Evolutionary conservation across 2,113 vertebrate genomes (phyloP), one percentile per base, ranked within the genome.

Genomic region (Rhynchopsitta pachyrhyncha): DNA sequence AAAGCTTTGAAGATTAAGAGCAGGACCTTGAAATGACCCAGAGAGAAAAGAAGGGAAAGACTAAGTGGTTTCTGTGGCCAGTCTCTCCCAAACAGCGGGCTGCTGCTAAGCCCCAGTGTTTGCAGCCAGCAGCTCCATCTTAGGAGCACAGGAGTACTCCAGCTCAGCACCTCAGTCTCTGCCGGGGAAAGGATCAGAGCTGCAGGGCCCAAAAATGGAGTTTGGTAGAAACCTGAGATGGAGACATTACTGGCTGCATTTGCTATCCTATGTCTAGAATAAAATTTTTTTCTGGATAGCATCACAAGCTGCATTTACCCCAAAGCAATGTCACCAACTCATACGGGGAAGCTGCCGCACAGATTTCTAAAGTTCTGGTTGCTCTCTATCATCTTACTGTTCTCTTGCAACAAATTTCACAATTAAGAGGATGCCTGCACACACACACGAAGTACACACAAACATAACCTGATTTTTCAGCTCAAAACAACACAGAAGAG

Each of bases 11-110:
- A 90, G 95, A 95, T 96, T 96, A 96, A 86, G 82, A 94, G 60
- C 79, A 96, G 76, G 95, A 95, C 92, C 92, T 95, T 95, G 85
- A 96, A 96, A 88, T 88, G 95, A 96, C 95, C 95, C 90, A 88
- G 69, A 87, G 81, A 95, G 74, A 91, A 89, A 91, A 41, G 41
- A 29, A 52, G 39, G 71, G 39, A 83, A n/a, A 85, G 68, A 67
- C 70, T 68, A 90, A 95, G 75, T 31, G 20, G 63, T 88, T 96
- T 90, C 90, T 90, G 53, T 3, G 3, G 70, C 33, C 79, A 67
- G 79, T 63, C 44, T 6, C 42, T 92, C 69, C 17, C 44, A 75
- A 71, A 79, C 53, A 76, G 41, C 0, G 0, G 10, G 42, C 71
- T 60, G 57, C 44, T 82, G 52, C 75, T 95, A 82, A 89, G 15